These are phyloP conservation scores for Scaptomyza cyrtandrae DNA, from an alignment of 2,888 invertebrate genomes.

Conservation along the genomic window DNA sequence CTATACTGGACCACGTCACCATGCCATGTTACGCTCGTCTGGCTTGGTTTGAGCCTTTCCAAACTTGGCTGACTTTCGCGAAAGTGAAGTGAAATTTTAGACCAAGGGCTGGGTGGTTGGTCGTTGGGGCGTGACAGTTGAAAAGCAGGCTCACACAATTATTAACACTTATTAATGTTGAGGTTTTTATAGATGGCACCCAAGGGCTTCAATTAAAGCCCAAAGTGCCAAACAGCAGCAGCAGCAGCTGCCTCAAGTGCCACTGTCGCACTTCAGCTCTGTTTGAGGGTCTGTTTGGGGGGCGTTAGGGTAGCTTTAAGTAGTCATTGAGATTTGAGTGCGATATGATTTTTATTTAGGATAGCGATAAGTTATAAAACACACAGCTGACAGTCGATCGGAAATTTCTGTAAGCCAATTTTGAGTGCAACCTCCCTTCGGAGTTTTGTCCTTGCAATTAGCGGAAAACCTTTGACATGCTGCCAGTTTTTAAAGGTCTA, in stretches of 20 bases:
- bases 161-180: slow-evolving; percentile 82
- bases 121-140: slow-evolving; percentile 43
- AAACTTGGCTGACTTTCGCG: slow-evolving; percentile 51
- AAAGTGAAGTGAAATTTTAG: slow-evolving; percentile 76
- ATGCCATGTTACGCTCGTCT: slow-evolving; percentile 70
- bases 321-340: slow-evolving; percentile 73
- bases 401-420: slow-evolving; percentile 30
- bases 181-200: slow-evolving; percentile 77
- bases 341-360: slow-evolving; percentile 66
- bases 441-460: slow-evolving; percentile 40
- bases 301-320: slow-evolving; percentile 67
- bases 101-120: slow-evolving; percentile 30
- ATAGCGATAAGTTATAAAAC: slow-evolving; percentile 8
- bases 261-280: slow-evolving; percentile 46
- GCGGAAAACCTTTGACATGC: slow-evolving; percentile 54
- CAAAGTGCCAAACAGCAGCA: slow-evolving; percentile 38
- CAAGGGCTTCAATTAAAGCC: slow-evolving; percentile 74
- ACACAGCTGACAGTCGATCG: slow-evolving; percentile 62
- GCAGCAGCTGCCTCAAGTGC: slow-evolving; percentile 61
- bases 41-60: slow-evolving; percentile 57
- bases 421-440: slow-evolving; percentile 16
- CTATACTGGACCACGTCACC: slow-evolving; percentile 37
- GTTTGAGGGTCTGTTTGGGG: slow-evolving; percentile 21
- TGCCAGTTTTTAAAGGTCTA: slow-evolving; percentile 21
- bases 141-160: slow-evolving; percentile 65